Conservation (phyloP, 1,140 invertebrate species). For the Orchestia grillus region DNA sequence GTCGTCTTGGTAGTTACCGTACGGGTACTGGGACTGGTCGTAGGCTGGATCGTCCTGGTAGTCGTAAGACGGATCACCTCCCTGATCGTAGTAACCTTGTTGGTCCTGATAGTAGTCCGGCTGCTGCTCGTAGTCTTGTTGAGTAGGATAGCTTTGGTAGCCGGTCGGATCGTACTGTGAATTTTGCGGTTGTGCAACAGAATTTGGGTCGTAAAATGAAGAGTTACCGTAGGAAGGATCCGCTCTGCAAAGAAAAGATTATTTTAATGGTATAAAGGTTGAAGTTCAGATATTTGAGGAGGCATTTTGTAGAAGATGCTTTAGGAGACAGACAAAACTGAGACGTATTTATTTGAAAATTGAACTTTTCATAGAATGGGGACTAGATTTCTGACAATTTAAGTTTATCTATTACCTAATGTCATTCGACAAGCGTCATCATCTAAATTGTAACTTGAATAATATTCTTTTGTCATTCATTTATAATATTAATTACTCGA, state of each 20-base stretch:
- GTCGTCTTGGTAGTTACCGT: background rate
- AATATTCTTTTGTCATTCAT: too few relatives aligned
- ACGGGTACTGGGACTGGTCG: background rate
- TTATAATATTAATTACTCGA: too few relatives aligned
- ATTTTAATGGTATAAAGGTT: background rate
- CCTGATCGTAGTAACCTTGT: conserved; percentile 31
- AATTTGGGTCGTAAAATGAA: background rate
- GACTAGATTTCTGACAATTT: background rate
- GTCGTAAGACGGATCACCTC: background rate
- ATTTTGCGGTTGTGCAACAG: background rate
- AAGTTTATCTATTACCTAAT: too few relatives aligned
- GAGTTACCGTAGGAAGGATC: conserved; percentile 4
- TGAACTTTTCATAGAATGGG: background rate
- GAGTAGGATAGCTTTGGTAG: background rate
- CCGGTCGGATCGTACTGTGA: background rate
- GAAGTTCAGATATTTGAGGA: background rate
- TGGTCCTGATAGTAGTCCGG: background rate
- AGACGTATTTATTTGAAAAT: background rate
- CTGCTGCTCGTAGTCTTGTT: conserved; percentile 14
- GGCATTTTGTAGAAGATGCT: background rate
- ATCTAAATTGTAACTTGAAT: too few relatives aligned
- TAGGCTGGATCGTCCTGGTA: conserved; percentile 22
- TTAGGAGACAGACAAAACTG: background rate
- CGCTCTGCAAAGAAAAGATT: background rate
- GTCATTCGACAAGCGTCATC: too few relatives aligned